Percentiles rank a stretch among this genome's conserved stretches.
These are phyloP conservation scores for Collichthys lucidus DNA, from an alignment of 2,113 vertebrate species.

Conservation along the genomic window DNA sequence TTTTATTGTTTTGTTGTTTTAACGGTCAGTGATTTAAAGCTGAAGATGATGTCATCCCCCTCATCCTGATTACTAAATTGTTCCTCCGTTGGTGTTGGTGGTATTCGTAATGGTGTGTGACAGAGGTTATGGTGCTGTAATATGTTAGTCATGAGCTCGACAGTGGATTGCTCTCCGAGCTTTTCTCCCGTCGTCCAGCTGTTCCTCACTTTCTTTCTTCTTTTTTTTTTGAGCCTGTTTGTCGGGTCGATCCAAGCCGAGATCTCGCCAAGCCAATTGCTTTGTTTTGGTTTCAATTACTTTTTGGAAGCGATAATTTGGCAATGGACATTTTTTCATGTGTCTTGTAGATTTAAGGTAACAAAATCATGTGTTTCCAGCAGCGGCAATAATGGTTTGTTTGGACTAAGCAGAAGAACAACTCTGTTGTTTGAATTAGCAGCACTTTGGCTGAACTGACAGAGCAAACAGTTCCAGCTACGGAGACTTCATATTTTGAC, in stretches of 20 bases:
- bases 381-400: conserved; percentile 34
- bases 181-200: conserved; percentile 85
- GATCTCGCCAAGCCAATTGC: conserved; percentile 29
- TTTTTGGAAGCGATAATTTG: conserved; percentile 48
- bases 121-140: conserved; percentile 57
- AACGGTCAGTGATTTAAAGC: conserved; percentile 46
- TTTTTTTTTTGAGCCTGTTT: conserved; percentile 51
- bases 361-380: conserved; percentile 25
- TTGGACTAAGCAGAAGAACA: conserved; percentile 32
- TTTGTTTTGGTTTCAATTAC: conserved; percentile 59
- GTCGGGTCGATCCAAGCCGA: conserved; percentile 33
- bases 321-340: conserved; percentile 24
- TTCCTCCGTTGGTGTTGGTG: conserved; percentile 44
- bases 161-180: conserved; percentile 4
- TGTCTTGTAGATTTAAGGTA: conserved; percentile 23
- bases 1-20: conserved; percentile 52
- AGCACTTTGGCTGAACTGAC: conserved; percentile 52
- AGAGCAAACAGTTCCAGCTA: conserved; percentile 23
- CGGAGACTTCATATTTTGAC: conserved; percentile 8
- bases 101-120: conserved; percentile 58
- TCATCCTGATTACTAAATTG: conserved; percentile 50
- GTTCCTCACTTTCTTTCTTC: conserved; percentile 71
- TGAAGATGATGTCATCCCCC: conserved; percentile 61
- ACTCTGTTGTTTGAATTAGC: conserved; percentile 9
- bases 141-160: conserved; percentile 40